phyloP scores from a whole-genome alignment of 1,140 invertebrate genomes.

The Drosophila subpulchrella region DNA sequence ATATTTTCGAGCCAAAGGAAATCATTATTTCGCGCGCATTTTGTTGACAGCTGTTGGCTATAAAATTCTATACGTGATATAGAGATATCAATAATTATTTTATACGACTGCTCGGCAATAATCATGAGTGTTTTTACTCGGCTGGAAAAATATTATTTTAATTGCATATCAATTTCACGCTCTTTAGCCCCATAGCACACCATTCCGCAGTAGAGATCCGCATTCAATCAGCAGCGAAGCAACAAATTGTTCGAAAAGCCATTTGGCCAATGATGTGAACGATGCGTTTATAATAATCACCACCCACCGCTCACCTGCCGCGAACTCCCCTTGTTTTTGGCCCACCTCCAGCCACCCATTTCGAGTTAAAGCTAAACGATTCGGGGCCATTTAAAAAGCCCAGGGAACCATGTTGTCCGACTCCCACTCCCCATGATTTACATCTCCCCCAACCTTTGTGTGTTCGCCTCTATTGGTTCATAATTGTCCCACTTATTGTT shows the following conservation, averaged over 20 bases:
- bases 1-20: constrained; percentile 25
- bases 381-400: constrained; percentile 38
- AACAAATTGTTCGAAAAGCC: constrained; percentile 65
- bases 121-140: constrained; percentile 44
- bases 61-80: constrained; percentile 60
- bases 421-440: background rate
- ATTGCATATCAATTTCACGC: constrained; percentile 78
- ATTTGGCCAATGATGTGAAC: constrained; percentile 72
- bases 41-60: constrained; percentile 59
- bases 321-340: background rate
- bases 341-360: constrained; percentile 10
- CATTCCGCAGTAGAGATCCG: background rate
- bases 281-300: constrained; percentile 56
- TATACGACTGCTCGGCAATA: constrained; percentile 21
- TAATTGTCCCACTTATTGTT: constrained; percentile 43
- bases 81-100: constrained; percentile 52
- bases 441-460: background rate
- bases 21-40: constrained; percentile 73
- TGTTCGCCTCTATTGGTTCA: constrained; percentile 31
- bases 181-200: constrained; percentile 39
- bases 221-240: constrained; percentile 48
- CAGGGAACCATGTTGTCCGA: constrained; percentile 26
- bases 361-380: constrained; percentile 24
- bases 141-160: constrained; percentile 77
- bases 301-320: constrained; percentile 24